Percentiles rank a stretch among this genome's conserved stretches.
Conservation (phyloP, 2,113 vertebrate genomes). For the Agelaius phoeniceus region DNA sequence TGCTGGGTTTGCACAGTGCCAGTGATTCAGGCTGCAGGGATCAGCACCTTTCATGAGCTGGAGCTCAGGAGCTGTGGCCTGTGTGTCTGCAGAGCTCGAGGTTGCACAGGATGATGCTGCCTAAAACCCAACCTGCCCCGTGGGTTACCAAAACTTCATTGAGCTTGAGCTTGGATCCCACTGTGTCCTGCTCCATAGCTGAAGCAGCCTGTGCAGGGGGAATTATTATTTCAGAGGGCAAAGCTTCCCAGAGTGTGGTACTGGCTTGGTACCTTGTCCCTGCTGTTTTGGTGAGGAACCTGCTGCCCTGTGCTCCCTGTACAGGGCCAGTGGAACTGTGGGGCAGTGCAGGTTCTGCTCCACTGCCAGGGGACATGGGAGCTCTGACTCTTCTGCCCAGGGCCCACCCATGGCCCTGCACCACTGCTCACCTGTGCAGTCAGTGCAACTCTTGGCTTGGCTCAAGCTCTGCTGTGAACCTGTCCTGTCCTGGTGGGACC, state of each 20-base stretch:
- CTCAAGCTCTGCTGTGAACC: fast-evolving
- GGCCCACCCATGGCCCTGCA: fast-evolving
- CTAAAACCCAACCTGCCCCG: neutral
- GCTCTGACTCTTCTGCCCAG: neutral
- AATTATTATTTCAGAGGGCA: neutral
- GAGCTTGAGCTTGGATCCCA: neutral
- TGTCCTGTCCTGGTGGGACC: neutral
- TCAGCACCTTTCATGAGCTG: fast-evolving
- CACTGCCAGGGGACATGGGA: fast-evolving
- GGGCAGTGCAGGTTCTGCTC: neutral
- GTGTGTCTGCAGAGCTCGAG: neutral
- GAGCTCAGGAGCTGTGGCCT: neutral
- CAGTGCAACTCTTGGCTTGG: neutral
- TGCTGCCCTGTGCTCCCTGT: neutral
- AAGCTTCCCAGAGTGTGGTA: neutral
- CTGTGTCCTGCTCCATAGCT: neutral
- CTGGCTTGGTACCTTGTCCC: neutral
- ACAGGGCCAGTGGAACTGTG: fast-evolving
- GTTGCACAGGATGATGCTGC: neutral
- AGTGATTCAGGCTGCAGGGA: neutral
- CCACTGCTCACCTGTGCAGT: neutral
- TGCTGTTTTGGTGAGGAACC: neutral
- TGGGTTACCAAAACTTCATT: neutral
- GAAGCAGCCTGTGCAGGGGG: neutral
- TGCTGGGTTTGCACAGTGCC: fast-evolving